Percentiles rank a stretch among this genome's conserved stretches.
phyloP scores from a whole-genome alignment of 2,888 invertebrate genomes.

The Eurytoma adleriae region DNA sequence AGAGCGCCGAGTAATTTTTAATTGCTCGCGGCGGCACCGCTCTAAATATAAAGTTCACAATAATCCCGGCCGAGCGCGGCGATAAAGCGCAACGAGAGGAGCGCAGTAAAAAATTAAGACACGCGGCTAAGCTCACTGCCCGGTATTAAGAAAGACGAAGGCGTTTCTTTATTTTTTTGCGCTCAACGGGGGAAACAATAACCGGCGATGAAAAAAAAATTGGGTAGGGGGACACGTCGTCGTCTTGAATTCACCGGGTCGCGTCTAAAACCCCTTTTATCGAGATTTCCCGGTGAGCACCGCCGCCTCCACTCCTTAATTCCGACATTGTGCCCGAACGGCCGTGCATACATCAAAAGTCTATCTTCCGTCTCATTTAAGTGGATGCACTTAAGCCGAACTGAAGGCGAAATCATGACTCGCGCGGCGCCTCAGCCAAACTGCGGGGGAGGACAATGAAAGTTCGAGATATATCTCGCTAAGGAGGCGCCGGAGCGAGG shows the following conservation, averaged over 20 bases:
- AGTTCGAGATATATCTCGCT: conserved; percentile 19
- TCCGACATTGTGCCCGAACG: conserved; percentile 33
- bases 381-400: conserved; percentile 28
- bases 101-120: no score
- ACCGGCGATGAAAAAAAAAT: background rate
- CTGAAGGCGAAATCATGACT: conserved; percentile 26
- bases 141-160: background rate
- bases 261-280: conserved; percentile 27
- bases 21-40: no score
- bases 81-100: no score
- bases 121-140: no score
- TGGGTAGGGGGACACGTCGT: background rate
- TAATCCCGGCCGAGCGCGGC: no score
- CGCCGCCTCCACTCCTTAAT: conserved; percentile 27
- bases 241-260: background rate
- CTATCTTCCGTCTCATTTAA: conserved; percentile 37
- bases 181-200: background rate
- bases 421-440: conserved; percentile 5
- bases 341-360: conserved; percentile 28
- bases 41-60: no score
- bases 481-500: background rate
- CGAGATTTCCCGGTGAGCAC: conserved; percentile 1
- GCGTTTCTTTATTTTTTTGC: background rate
- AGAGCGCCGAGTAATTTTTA: no score
- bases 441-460: conserved; percentile 7